phyloP scores from a whole-genome alignment of 2,888 invertebrate species.

The Agrochola circellaris region DNA sequence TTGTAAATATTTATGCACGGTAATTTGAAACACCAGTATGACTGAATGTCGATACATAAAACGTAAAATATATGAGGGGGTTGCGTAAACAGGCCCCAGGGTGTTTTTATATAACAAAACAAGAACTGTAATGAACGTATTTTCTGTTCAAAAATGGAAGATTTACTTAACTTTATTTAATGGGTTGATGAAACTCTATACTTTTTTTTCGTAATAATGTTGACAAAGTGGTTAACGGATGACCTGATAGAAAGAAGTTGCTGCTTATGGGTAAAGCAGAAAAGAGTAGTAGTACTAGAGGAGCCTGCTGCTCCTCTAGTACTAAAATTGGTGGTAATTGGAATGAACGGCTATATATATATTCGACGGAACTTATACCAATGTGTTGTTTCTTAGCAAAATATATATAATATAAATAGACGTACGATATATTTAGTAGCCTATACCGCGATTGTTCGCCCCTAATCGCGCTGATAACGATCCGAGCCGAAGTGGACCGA shows the following conservation, averaged over 20 bases:
- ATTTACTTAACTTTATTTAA: slow-evolving; percentile 19
- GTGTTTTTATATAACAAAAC: slow-evolving; percentile 58
- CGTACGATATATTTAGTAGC: too few relatives aligned
- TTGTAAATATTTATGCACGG: slow-evolving; percentile 48
- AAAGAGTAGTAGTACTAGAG: neutral
- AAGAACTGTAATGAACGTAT: slow-evolving; percentile 58
- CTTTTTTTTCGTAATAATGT: too few relatives aligned
- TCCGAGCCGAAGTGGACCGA: too few relatives aligned
- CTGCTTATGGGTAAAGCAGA: neutral
- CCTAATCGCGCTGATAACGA: too few relatives aligned
- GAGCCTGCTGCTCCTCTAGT: neutral
- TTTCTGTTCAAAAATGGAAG: slow-evolving; percentile 39
- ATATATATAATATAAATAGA: too few relatives aligned
- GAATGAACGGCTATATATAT: neutral
- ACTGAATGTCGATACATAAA: slow-evolving; percentile 43
- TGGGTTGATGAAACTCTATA: neutral
- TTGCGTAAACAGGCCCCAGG: slow-evolving; percentile 54
- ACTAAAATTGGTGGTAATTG: neutral
- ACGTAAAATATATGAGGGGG: slow-evolving; percentile 39
- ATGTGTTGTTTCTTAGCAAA: neutral
- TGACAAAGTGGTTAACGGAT: neutral
- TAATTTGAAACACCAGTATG: slow-evolving; percentile 49
- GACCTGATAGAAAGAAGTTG: neutral
- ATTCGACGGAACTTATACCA: neutral
- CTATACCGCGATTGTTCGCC: too few relatives aligned